Evolutionary conservation across 2,888 invertebrate species (phyloP).

Genomic region (Phymatocera aterrima): DNA sequence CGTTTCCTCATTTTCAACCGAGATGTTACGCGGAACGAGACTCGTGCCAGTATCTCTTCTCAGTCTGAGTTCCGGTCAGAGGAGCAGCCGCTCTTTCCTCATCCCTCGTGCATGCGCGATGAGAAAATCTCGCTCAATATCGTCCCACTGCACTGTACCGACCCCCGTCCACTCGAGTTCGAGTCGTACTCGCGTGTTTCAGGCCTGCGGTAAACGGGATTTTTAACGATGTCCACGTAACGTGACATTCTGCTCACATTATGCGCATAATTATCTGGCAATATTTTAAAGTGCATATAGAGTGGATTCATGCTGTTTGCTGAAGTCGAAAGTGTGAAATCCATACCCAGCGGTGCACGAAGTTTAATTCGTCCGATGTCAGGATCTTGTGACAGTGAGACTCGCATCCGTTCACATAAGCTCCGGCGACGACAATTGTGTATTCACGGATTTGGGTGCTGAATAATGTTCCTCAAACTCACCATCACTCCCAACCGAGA

Average conservation of each 20-base stretch:
- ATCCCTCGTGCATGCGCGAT: too few relatives aligned
- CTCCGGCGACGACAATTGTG: too few relatives aligned
- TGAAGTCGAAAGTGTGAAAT: background rate
- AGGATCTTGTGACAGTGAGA: background rate
- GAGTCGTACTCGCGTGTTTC: too few relatives aligned
- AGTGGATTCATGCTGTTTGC: background rate
- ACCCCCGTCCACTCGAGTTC: too few relatives aligned
- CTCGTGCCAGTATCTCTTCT: too few relatives aligned
- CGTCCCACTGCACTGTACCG: too few relatives aligned
- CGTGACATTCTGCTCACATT: background rate
- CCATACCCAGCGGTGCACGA: background rate
- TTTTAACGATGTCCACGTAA: background rate
- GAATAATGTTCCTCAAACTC: conserved; percentile 20
- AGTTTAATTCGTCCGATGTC: conserved; percentile 8
- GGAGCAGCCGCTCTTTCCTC: too few relatives aligned
- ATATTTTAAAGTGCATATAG: conserved; percentile 8
- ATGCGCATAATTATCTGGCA: background rate
- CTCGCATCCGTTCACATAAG: background rate
- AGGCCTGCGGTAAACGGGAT: too few relatives aligned
- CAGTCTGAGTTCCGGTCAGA: too few relatives aligned
- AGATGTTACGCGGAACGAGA: too few relatives aligned
- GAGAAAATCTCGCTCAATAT: conserved; percentile 10
- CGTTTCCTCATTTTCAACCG: background rate
- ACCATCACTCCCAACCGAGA: background rate
- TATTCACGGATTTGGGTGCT: background rate